Evolutionary conservation across 2,888 invertebrate genomes (phyloP).

Genomic region (Chironomus tentans): DNA sequence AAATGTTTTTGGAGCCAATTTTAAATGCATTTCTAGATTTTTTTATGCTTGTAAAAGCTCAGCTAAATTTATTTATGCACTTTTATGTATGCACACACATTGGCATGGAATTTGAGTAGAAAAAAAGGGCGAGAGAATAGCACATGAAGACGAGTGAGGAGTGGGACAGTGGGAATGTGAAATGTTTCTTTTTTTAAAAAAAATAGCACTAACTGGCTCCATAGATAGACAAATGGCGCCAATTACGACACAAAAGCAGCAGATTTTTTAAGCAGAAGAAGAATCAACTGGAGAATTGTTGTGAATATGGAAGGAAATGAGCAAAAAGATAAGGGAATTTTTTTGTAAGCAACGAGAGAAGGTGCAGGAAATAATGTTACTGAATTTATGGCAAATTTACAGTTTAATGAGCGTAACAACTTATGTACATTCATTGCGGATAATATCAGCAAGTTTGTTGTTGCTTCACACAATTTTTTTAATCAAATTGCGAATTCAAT

Average conservation of each 20-base stretch:
- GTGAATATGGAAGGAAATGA: too few relatives aligned
- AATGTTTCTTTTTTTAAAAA: constrained; percentile 4
- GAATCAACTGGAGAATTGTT: neutral
- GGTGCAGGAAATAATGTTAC: too few relatives aligned
- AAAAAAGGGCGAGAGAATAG: neutral
- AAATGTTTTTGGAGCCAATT: constrained; percentile 17
- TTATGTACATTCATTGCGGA: too few relatives aligned
- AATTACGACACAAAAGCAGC: constrained; percentile 5
- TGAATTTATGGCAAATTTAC: too few relatives aligned
- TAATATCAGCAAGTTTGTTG: too few relatives aligned
- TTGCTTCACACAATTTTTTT: too few relatives aligned
- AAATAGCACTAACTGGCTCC: constrained; percentile 21
- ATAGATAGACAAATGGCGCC: constrained; percentile 21
- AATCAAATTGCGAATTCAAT: too few relatives aligned
- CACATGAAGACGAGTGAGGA: neutral
- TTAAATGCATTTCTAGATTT: neutral
- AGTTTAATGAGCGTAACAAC: too few relatives aligned
- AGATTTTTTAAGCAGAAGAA: neutral
- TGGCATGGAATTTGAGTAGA: neutral
- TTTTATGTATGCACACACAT: constrained; percentile 6
- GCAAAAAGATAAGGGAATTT: neutral
- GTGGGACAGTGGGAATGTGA: neutral
- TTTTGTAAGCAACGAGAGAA: neutral
- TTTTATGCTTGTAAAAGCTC: neutral
- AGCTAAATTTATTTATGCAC: constrained; percentile 16